phyloP scores from a whole-genome alignment of 2,113 vertebrate genomes.

The Galeopterus variegatus region DNA sequence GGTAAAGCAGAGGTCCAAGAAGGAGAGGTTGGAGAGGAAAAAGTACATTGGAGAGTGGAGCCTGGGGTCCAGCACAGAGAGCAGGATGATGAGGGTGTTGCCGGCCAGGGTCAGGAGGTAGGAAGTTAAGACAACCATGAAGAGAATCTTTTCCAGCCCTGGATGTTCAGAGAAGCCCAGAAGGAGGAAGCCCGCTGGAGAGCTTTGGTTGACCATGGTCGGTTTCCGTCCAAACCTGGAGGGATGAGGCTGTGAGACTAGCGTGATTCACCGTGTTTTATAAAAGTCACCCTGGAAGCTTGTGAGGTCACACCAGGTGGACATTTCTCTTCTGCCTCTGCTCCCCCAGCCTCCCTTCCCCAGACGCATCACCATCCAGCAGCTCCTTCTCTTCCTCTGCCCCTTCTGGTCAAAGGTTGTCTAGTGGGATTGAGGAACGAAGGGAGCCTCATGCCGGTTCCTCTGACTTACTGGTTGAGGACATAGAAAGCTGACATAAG shows the following conservation, averaged over 20 bases:
- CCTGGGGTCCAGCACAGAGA: constrained; percentile 48
- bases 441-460: rapidly evolving
- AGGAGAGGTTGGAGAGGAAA: constrained; percentile 70
- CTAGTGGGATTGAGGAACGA: neutral
- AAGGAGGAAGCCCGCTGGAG: constrained; percentile 28
- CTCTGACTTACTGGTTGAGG: neutral
- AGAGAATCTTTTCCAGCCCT: constrained; percentile 34
- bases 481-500: neutral
- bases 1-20: constrained; percentile 65
- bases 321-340: neutral
- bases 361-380: neutral
- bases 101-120: constrained; percentile 44
- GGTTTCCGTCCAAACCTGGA: neutral
- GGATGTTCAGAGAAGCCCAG: constrained; percentile 59
- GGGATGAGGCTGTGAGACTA: neutral
- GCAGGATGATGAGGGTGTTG: constrained; percentile 61
- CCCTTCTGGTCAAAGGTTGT: neutral
- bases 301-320: neutral
- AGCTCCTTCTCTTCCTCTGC: neutral
- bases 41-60: constrained; percentile 62
- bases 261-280: too few relatives aligned
- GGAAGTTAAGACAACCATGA: neutral
- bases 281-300: neutral
- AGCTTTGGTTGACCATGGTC: constrained; percentile 26
- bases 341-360: neutral